Evolutionary conservation across 1,140 invertebrate genomes (phyloP).

Genomic region (Streblospio benedicti): DNA sequence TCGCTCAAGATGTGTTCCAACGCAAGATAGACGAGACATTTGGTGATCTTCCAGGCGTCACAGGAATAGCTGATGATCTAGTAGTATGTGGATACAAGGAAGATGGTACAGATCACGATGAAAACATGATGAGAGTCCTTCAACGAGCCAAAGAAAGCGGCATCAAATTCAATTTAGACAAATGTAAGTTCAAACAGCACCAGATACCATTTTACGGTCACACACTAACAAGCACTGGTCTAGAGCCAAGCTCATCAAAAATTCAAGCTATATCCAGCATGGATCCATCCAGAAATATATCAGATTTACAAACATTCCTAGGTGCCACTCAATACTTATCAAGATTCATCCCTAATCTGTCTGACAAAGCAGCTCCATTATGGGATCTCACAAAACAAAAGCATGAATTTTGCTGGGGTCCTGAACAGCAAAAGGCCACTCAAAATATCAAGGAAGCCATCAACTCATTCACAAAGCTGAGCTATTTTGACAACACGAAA

Average conservation of each 20-base stretch:
- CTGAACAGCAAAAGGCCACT: conserved; percentile 14
- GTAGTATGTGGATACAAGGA: no score
- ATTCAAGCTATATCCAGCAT: conserved; percentile 32
- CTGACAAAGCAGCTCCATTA: background rate
- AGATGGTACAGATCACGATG: no score
- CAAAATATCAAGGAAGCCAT: conserved; percentile 21
- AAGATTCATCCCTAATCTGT: conserved; percentile 19
- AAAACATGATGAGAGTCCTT: no score
- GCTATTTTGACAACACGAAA: conserved; percentile 25
- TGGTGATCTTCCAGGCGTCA: no score
- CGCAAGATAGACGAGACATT: no score
- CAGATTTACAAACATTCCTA: conserved; percentile 21
- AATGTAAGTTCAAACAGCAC: no score
- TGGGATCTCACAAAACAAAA: conserved; percentile 5
- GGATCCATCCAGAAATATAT: conserved; percentile 17
- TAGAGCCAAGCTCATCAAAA: conserved; percentile 40
- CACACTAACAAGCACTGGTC: no score
- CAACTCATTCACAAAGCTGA: conserved; percentile 17
- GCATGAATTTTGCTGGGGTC: conserved; percentile 2
- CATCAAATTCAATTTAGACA: no score
- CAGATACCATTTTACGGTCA: no score
- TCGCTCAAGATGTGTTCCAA: no score
- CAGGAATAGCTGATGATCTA: no score
- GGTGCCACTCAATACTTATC: conserved; percentile 24
- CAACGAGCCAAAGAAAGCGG: no score